Evolutionary conservation across 2,113 vertebrate species (phyloP).

Genomic region (Sciurus niger): DNA sequence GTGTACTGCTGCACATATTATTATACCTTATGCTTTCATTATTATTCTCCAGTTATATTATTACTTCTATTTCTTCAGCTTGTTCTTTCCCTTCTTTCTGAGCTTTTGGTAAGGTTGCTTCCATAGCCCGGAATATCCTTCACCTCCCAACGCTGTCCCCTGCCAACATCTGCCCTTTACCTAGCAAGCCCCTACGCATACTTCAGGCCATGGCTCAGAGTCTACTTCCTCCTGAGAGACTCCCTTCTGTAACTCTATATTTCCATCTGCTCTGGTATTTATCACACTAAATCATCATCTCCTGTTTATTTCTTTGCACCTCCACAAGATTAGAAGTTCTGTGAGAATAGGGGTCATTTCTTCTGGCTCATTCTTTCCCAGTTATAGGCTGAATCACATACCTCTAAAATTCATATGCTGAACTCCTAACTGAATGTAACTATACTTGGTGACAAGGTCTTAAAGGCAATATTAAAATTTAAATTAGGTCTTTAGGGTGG

Average conservation of each 20-base stretch:
- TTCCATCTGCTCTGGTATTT: not conserved
- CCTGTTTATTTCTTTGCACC: not conserved
- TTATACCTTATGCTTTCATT: too few relatives aligned
- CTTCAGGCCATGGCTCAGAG: not conserved
- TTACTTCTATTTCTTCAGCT: not conserved
- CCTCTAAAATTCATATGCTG: not conserved
- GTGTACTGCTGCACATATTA: too few relatives aligned
- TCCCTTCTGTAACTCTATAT: not conserved
- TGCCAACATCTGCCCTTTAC: not conserved
- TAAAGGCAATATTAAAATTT: not conserved
- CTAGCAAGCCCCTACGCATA: not conserved
- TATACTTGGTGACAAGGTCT: not conserved
- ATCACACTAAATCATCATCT: not conserved
- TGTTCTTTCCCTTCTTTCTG: not conserved
- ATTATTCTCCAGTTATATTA: not conserved
- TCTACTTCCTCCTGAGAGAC: not conserved
- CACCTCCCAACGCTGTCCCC: not conserved
- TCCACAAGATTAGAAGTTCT: not conserved
- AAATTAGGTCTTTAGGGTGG: not conserved
- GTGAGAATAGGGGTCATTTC: not conserved
- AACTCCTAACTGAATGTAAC: not conserved
- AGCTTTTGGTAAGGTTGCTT: not conserved
- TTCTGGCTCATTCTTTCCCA: not conserved
- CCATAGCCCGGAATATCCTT: not conserved
- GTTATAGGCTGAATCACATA: not conserved